phyloP scores from a whole-genome alignment of 2,888 invertebrate species.

The Arctia plantaginis region DNA sequence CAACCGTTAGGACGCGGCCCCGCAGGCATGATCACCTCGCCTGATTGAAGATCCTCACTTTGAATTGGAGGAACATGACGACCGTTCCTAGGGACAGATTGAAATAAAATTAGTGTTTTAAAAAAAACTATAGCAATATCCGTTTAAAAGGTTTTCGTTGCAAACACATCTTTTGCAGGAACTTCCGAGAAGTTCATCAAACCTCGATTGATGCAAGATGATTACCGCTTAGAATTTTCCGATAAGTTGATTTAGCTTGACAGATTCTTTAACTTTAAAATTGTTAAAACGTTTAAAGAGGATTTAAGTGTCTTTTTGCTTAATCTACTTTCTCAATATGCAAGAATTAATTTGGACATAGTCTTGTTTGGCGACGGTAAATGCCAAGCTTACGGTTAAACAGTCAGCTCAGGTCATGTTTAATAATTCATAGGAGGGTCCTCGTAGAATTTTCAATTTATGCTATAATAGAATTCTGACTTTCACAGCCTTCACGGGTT shows the following conservation, averaged over 20 bases:
- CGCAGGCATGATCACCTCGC: no score
- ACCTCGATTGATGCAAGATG: not conserved
- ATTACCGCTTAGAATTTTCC: not conserved
- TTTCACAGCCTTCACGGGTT: not conserved
- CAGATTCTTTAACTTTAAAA: not conserved
- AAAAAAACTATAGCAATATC: not conserved
- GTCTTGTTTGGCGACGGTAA: not conserved
- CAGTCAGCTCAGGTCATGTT: slow-evolving; percentile 1
- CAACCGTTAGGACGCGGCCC: no score
- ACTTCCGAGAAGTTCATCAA: not conserved
- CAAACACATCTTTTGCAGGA: not conserved
- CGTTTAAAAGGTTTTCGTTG: not conserved
- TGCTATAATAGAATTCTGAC: not conserved
- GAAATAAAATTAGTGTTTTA: not conserved
- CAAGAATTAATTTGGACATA: not conserved
- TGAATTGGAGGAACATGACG: no score
- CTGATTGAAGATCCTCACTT: no score
- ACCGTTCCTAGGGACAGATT: no score
- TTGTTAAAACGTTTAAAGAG: not conserved
- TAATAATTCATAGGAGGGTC: slow-evolving; percentile 2
- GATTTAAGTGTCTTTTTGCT: not conserved
- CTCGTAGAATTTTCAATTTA: slow-evolving; percentile 3
- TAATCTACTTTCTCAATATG: not conserved
- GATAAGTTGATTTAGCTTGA: not conserved
- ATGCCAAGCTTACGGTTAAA: not conserved